These are phyloP conservation scores for Scophthalmus maximus DNA, from an alignment of 2,113 vertebrate genomes.

Conservation along the genomic window DNA sequence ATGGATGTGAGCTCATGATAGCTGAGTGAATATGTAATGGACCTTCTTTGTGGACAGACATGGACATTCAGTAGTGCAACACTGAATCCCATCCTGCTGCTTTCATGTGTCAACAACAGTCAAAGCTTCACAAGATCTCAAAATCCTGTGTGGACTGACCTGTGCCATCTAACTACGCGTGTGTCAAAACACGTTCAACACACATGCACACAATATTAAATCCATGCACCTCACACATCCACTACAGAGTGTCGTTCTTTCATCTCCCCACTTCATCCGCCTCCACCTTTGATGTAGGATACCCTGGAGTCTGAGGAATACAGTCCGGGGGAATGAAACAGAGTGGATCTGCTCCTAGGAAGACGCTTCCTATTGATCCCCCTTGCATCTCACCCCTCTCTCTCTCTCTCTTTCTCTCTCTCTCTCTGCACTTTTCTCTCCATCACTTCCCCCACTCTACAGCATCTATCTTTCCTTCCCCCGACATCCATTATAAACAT, in stretches of 20 bases:
- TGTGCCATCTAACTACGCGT: constrained; percentile 24
- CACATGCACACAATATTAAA: constrained; percentile 41
- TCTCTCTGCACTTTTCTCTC: constrained; percentile 26
- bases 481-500: constrained; percentile 1
- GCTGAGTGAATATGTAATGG: constrained; percentile 29
- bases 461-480: neutral
- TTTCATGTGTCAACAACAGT: constrained; percentile 56
- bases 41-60: constrained; percentile 22
- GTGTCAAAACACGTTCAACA: constrained; percentile 29
- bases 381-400: constrained; percentile 1
- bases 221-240: constrained; percentile 64
- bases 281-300: constrained; percentile 72
- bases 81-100: constrained; percentile 26
- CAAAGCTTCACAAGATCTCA: constrained; percentile 32
- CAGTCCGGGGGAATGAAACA: constrained; percentile 61
- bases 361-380: constrained; percentile 60
- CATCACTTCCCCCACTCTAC: neutral
- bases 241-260: constrained; percentile 65
- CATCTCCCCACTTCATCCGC: constrained; percentile 71
- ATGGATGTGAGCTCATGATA: constrained; percentile 12
- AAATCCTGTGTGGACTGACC: constrained; percentile 48
- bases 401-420: too few relatives aligned
- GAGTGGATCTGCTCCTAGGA: constrained; percentile 56
- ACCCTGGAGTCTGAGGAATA: constrained; percentile 65
- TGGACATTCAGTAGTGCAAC: neutral